These are phyloP conservation scores for Sisyra terminalis DNA, from an alignment of 2,888 invertebrate species.

Conservation along the genomic window DNA sequence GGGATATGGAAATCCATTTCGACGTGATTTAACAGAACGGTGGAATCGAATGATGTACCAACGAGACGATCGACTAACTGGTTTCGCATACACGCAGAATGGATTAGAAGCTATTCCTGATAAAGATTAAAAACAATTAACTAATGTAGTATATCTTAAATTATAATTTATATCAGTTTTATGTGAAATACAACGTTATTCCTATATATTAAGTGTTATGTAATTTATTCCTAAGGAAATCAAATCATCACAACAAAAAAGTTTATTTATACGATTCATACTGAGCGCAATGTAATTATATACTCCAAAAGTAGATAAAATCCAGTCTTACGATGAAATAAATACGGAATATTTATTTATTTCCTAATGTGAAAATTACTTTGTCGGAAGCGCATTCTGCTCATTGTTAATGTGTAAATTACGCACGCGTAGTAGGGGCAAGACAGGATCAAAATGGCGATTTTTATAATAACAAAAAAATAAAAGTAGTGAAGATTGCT, in stretches of 20 bases:
- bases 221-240: not conserved
- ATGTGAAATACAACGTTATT: not conserved
- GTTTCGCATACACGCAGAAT: slow-evolving; percentile 40
- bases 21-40: slow-evolving; percentile 32
- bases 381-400: not conserved
- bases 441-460: not conserved
- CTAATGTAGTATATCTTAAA: not conserved
- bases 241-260: too few species aligned
- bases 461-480: not conserved
- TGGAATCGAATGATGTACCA: slow-evolving; percentile 39
- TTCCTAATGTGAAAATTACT: too few species aligned
- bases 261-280: too few species aligned
- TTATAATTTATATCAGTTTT: not conserved
- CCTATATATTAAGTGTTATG: not conserved
- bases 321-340: too few species aligned
- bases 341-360: too few species aligned
- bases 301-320: not conserved
- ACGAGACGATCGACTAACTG: slow-evolving; percentile 41
- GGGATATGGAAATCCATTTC: slow-evolving; percentile 37
- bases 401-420: not conserved
- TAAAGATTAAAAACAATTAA: slow-evolving; percentile 16
- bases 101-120: slow-evolving; percentile 42
- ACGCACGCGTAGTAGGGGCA: not conserved
- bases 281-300: too few species aligned
- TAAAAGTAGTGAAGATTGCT: not conserved